A percentile compares a stretch with the other conserved stretches of the same genome.
Evolutionary conservation across 2,113 vertebrate genomes (phyloP).

Genomic region (Petrocephalus microphthalmus): DNA sequence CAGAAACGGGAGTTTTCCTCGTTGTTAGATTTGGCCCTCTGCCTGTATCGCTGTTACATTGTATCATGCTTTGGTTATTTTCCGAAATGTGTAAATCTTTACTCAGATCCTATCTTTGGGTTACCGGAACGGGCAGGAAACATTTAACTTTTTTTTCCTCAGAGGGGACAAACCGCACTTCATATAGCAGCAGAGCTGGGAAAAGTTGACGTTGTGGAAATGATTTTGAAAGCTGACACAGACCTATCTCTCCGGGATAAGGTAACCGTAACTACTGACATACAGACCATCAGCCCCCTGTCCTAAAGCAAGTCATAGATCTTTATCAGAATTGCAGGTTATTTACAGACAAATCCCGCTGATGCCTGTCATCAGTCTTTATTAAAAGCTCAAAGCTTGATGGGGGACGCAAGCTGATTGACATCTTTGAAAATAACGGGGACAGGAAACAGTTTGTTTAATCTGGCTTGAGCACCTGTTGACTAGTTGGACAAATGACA

Average conservation of each 20-base stretch:
- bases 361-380: background rate
- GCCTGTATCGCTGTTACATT: background rate
- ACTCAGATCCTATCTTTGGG: background rate
- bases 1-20: background rate
- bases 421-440: background rate
- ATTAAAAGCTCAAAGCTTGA: background rate
- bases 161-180: slow-evolving; percentile 77
- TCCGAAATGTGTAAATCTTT: background rate
- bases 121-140: background rate
- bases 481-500: background rate
- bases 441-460: background rate
- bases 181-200: slow-evolving; percentile 79
- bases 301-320: background rate
- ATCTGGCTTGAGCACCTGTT: background rate
- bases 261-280: slow-evolving; percentile 46
- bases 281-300: background rate
- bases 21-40: background rate
- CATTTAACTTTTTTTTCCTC: slow-evolving; percentile 2
- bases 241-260: slow-evolving; percentile 65
- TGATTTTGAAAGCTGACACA: slow-evolving; percentile 70
- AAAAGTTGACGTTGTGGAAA: slow-evolving; percentile 74
- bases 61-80: background rate
- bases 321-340: background rate
- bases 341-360: background rate
- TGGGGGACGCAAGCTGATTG: background rate